Percentiles rank a stretch among this genome's conserved stretches.
Conservation (phyloP, 2,113 vertebrate species). For the Apus apus region DNA sequence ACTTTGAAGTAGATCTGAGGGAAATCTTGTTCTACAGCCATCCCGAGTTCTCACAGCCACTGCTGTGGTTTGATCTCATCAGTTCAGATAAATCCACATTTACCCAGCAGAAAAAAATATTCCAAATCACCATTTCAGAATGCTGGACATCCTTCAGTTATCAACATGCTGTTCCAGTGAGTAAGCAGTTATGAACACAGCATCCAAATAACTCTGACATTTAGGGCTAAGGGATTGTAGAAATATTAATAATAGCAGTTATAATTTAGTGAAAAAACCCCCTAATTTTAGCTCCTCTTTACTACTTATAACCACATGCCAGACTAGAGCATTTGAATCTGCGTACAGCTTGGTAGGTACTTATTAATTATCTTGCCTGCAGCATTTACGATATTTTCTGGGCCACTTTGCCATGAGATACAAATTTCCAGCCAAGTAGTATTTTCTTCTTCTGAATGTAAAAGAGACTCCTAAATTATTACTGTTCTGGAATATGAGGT, state of each 20-base stretch:
- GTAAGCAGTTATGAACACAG: background rate
- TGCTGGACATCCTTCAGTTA: background rate
- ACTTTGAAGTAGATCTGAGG: background rate
- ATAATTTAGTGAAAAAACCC: background rate
- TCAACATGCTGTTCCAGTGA: background rate
- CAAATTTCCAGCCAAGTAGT: conserved; percentile 12
- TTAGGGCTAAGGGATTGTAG: background rate
- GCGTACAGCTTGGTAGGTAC: background rate
- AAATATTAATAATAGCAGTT: background rate
- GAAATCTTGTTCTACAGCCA: background rate
- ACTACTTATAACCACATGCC: background rate
- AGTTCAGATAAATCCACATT: background rate
- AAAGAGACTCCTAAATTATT: background rate
- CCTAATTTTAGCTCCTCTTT: background rate
- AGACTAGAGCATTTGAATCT: background rate
- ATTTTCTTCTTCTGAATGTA: conserved; percentile 26
- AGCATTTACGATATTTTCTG: conserved; percentile 37
- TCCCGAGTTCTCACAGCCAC: background rate
- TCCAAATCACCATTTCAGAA: background rate
- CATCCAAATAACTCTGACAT: background rate
- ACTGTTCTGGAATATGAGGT: background rate
- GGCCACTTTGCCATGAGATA: background rate
- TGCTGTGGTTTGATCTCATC: background rate
- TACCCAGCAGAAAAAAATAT: background rate
- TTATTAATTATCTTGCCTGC: conserved; percentile 15